Percentiles rank a stretch among this genome's conserved stretches.
Evolutionary conservation across 2,888 invertebrate species (phyloP).

Genomic region (Caenorhabditis panamensis): DNA sequence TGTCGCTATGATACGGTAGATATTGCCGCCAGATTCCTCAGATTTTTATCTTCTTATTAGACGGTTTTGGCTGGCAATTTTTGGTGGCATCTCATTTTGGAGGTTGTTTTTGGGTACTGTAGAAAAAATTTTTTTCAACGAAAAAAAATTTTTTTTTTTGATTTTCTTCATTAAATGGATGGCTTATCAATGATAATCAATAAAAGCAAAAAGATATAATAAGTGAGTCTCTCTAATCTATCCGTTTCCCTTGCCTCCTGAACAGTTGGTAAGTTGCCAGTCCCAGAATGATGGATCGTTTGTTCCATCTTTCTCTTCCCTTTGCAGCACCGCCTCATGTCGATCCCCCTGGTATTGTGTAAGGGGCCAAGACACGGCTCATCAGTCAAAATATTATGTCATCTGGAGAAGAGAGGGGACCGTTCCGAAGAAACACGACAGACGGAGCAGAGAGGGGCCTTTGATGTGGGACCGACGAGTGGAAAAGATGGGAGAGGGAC

Average conservation of each 20-base stretch:
- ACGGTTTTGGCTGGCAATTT: too few species aligned
- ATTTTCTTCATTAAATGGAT: too few species aligned
- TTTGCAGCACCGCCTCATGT: constrained; percentile 9
- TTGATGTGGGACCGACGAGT: too few species aligned
- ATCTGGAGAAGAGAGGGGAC: constrained; percentile 12
- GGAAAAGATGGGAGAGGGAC: not conserved
- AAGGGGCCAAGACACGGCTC: constrained; percentile 9
- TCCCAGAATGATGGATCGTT: constrained; percentile 34
- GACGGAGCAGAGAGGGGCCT: not conserved
- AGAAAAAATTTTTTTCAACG: too few species aligned
- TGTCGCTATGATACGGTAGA: not conserved
- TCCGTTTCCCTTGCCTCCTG: constrained; percentile 22
- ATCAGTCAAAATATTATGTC: constrained; percentile 57
- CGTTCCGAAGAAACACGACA: too few species aligned
- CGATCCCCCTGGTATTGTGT: constrained; percentile 37
- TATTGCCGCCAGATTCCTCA: not conserved
- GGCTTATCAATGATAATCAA: too few species aligned
- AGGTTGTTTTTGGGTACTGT: too few species aligned
- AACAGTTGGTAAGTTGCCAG: constrained; percentile 53
- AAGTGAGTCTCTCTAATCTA: too few species aligned
- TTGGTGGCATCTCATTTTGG: too few species aligned
- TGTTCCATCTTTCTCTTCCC: not conserved
- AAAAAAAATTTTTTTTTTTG: too few species aligned
- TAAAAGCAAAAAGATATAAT: too few species aligned
- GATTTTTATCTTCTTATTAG: too few species aligned